Conservation (phyloP, 2,888 invertebrate genomes). For the Fragum fragum region DNA sequence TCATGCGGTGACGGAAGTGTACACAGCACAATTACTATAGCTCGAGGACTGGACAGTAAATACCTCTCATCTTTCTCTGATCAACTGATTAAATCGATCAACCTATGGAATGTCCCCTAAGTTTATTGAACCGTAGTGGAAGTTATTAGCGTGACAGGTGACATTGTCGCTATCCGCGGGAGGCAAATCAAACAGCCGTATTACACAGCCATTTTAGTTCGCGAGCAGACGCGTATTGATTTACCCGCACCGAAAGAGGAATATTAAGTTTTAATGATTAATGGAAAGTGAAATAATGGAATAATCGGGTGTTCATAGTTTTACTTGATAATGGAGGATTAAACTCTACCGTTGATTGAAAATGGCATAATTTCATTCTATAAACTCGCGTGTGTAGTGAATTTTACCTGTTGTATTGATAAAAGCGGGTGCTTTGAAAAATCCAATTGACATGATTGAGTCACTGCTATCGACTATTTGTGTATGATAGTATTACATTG, state of each 20-base stretch:
- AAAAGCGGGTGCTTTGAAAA: slow-evolving; percentile 36
- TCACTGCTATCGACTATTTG: slow-evolving; percentile 23
- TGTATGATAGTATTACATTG: slow-evolving; percentile 18
- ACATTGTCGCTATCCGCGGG: slow-evolving; percentile 49
- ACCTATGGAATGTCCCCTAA: slow-evolving; percentile 13
- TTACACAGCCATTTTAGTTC: slow-evolving; percentile 62
- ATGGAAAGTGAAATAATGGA: slow-evolving; percentile 19
- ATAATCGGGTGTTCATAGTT: not conserved
- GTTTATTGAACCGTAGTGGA: not conserved
- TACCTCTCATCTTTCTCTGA: slow-evolving; percentile 2
- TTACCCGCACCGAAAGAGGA: slow-evolving; percentile 19
- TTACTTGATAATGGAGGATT: not conserved
- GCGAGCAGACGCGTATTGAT: slow-evolving; percentile 47
- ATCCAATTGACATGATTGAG: slow-evolving; percentile 20
- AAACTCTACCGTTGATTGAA: too few species aligned
- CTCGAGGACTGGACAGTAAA: slow-evolving; percentile 10
- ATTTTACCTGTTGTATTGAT: slow-evolving; percentile 22
- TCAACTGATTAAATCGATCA: slow-evolving; percentile 21
- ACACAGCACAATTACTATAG: not conserved
- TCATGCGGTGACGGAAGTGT: not conserved
- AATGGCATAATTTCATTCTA: not conserved
- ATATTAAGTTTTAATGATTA: slow-evolving; percentile 31
- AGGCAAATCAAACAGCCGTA: slow-evolving; percentile 60
- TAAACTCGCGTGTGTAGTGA: not conserved
- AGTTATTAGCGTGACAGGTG: slow-evolving; percentile 42